Conservation (phyloP, 2,888 invertebrate species). For the Epirrita christyi region DNA sequence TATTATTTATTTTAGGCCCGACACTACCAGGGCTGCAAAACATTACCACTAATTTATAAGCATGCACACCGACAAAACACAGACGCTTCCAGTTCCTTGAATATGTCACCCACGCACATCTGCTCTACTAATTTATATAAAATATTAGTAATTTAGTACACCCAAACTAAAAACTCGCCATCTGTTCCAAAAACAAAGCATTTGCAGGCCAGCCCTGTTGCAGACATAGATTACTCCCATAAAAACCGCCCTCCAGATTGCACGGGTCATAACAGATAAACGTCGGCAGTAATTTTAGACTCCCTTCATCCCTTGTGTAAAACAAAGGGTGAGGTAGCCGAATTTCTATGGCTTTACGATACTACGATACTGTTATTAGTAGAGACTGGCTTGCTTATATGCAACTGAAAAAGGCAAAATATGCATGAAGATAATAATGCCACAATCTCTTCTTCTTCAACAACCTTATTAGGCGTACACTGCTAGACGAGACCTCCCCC, state of each 20-base stretch:
- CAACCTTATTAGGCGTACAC: no score
- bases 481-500: no score
- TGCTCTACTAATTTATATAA: not conserved
- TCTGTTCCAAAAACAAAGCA: constrained; percentile 22
- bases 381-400: not conserved
- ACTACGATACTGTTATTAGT: constrained; percentile 27
- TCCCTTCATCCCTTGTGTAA: constrained; percentile 58
- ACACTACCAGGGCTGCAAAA: no score
- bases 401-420: no score
- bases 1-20: no score
- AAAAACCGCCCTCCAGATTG: constrained; percentile 62
- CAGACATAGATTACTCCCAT: constrained; percentile 62
- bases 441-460: no score
- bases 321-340: constrained; percentile 41
- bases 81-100: no score
- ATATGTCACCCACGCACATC: not conserved
- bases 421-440: no score
- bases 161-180: constrained; percentile 24
- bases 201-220: constrained; percentile 44
- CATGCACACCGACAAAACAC: no score
- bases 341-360: constrained; percentile 32
- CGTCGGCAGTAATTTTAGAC: constrained; percentile 66
- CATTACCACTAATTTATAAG: no score
- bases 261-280: constrained; percentile 77
- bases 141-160: constrained; percentile 10